Evolutionary conservation across 2,113 vertebrate genomes (phyloP), one percentile per base, ranked within the genome.

Genomic region (Podarcis muralis): DNA sequence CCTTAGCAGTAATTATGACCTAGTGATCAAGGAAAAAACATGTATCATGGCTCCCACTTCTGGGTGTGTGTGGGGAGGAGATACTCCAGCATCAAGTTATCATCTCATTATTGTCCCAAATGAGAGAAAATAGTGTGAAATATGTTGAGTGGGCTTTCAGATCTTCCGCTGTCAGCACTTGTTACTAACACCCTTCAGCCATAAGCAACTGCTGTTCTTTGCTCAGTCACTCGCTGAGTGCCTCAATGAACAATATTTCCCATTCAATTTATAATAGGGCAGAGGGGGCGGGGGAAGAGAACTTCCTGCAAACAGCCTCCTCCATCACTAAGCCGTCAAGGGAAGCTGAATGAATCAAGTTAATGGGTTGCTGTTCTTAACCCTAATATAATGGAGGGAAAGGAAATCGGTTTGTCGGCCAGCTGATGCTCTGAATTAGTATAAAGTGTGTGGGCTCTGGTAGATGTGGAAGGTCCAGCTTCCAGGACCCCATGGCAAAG

Each of bases 71-170:
- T 12, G 15, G 13, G 9, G 13, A n/a, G 27, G 18, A 53, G 32
- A 23, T 15, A 27, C 74, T 68, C 68, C 65, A 40, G 27, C 15
- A 89, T 37, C 35, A 3, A 30, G 0, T 2, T 87, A 18, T 43
- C 81, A 83, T 43, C 16, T 80, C 30, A 83, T 84, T 86, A 89
- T 93, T 89, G n/a, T 76, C 76, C 35, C 6, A 90, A 81, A 84
- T 23, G 87, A 88, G 87, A 71, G 18, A 25, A 1, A 35, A n/a
- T 18, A 5, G 32, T 40, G 32, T 62, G 53, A 66, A 77, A 82
- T 53, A 84, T 11, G 12, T 3, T 32, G 1, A 87, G 1, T 15
- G 20, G 6, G 25, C 43, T 37, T 77, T 90, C 66, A 35, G 35
- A 59, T 72, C 68, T 35, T 86, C 57, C 23, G 1, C 30, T 81